Conservation (phyloP, 2,797 vertebrate species). For the Potorous gilbertii region DNA sequence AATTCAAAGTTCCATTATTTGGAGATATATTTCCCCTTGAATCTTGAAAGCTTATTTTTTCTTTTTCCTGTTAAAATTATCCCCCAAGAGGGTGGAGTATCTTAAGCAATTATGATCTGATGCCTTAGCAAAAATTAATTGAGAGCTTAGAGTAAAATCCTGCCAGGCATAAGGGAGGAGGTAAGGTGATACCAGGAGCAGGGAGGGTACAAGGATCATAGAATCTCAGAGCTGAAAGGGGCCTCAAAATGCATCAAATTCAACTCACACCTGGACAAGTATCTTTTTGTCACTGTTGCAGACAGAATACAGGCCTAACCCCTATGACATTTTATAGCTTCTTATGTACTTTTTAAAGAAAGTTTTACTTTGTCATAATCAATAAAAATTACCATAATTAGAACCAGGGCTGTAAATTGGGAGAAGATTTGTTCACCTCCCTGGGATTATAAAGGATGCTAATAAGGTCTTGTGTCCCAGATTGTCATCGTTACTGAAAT, state of each 20-base stretch:
- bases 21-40: not conserved
- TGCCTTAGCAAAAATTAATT: not conserved
- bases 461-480: not conserved
- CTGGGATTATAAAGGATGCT: not conserved
- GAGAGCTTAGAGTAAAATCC: not conserved
- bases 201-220: not conserved
- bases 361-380: too few relatives aligned
- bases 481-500: not conserved
- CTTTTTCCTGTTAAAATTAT: not conserved
- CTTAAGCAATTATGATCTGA: not conserved
- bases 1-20: not conserved
- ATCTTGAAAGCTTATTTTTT: not conserved
- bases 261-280: not conserved
- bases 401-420: not conserved
- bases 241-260: not conserved
- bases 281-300: not conserved
- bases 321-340: not conserved
- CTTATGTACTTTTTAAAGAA: not conserved
- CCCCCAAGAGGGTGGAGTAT: not conserved
- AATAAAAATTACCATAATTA: not conserved
- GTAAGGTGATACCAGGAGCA: not conserved
- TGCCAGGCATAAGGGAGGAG: not conserved
- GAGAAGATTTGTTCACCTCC: not conserved
- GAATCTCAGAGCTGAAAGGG: not conserved
- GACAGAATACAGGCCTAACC: not conserved